These are phyloP conservation scores for Saccostrea cuccullata DNA, from an alignment of 1,140 invertebrate genomes.

Conservation along the genomic window DNA sequence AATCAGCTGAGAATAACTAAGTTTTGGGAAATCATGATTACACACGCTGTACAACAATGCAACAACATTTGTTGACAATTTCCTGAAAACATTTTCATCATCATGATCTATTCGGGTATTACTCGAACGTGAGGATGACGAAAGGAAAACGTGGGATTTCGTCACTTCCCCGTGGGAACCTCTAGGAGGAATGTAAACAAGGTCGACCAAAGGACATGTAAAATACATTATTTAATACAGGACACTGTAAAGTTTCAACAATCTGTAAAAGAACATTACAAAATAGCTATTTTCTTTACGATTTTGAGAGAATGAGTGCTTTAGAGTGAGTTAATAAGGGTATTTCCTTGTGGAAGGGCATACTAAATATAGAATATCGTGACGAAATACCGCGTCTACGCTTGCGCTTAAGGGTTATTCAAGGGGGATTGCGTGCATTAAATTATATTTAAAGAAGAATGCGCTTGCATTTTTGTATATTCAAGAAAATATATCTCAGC, in stretches of 20 bases:
- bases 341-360: background rate
- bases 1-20: too few relatives aligned
- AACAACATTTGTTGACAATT: too few relatives aligned
- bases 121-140: conserved; percentile 21
- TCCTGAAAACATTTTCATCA: too few relatives aligned
- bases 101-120: background rate
- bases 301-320: background rate
- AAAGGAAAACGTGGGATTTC: conserved; percentile 1
- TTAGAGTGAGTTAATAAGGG: background rate
- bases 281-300: background rate
- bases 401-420: background rate
- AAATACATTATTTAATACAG: background rate
- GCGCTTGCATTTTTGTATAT: background rate
- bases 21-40: too few relatives aligned
- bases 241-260: too few relatives aligned
- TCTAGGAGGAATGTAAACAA: conserved; percentile 18
- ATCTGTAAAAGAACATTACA: background rate
- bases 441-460: background rate
- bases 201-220: background rate
- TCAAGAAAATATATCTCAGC: background rate
- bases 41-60: too few relatives aligned
- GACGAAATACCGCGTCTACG: conserved; percentile 12
- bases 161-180: background rate
- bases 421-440: background rate
- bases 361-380: background rate